Evolutionary conservation across 2,797 vertebrate species (phyloP).

Genomic region (Oreochromis mossambicus): DNA sequence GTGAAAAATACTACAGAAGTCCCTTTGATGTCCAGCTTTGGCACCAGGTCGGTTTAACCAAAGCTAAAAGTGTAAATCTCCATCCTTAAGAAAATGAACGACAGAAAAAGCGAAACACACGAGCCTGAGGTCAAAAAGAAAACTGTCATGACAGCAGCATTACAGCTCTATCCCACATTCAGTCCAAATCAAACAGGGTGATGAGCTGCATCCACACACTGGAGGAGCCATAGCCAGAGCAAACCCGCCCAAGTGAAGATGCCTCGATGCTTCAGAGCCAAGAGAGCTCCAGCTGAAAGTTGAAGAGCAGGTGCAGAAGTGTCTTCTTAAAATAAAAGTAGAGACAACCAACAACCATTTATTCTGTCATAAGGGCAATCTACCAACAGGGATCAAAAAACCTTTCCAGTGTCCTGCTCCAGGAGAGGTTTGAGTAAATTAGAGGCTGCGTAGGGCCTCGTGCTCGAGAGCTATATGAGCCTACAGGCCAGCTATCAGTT

Average conservation of each 20-base stretch:
- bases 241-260: neutral
- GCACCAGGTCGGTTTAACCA: slow-evolving; percentile 16
- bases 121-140: neutral
- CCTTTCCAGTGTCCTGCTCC: slow-evolving; percentile 30
- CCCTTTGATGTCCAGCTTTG: neutral
- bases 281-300: slow-evolving; percentile 6
- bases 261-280: neutral
- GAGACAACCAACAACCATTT: neutral
- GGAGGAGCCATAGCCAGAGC: slow-evolving; percentile 11
- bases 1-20: slow-evolving; percentile 5
- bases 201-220: slow-evolving; percentile 18
- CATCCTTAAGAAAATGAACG: slow-evolving; percentile 41
- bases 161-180: slow-evolving; percentile 5
- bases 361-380: neutral
- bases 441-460: slow-evolving; percentile 21
- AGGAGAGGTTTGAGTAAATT: slow-evolving; percentile 6
- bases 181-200: slow-evolving; percentile 20
- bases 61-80: slow-evolving; percentile 49
- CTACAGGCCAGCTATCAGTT: slow-evolving; percentile 36
- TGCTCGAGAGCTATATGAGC: slow-evolving; percentile 36
- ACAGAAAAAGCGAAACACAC: slow-evolving; percentile 1
- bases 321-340: slow-evolving; percentile 20
- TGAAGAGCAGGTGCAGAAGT: neutral
- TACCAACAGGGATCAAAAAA: neutral
- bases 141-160: slow-evolving; percentile 14